Evolutionary conservation across 1,140 invertebrate species (phyloP).

Genomic region (Thereuonema tuberculata): DNA sequence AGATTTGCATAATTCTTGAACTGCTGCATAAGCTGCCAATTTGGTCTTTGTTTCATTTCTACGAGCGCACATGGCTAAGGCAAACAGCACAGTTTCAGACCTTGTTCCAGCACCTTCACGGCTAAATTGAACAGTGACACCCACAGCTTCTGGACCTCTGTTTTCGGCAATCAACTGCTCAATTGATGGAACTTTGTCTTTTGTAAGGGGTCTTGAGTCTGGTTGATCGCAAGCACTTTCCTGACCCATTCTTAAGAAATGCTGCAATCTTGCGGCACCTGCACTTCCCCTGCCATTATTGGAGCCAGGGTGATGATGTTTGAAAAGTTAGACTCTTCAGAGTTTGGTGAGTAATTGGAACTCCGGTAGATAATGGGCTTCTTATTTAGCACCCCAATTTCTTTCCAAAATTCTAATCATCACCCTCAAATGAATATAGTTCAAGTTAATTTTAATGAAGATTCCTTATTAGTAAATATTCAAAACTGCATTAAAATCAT

Average conservation of each 20-base stretch:
- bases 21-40: slow-evolving; percentile 37
- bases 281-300: too few relatives aligned
- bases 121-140: neutral
- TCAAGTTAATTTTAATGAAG: too few relatives aligned
- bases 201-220: neutral
- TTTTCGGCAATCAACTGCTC: neutral
- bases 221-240: slow-evolving; percentile 1
- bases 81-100: slow-evolving; percentile 29
- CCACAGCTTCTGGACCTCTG: neutral
- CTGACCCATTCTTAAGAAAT: neutral
- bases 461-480: too few relatives aligned
- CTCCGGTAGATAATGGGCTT: too few relatives aligned
- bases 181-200: neutral
- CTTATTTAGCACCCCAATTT: too few relatives aligned
- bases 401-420: too few relatives aligned
- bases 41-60: slow-evolving; percentile 32
- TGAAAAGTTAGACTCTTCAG: too few relatives aligned
- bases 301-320: too few relatives aligned
- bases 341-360: too few relatives aligned
- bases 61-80: slow-evolving; percentile 40
- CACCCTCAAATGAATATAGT: too few relatives aligned
- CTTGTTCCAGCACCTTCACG: neutral
- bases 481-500: too few relatives aligned
- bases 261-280: neutral
- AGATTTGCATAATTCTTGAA: slow-evolving; percentile 37